These are phyloP conservation scores for Saguinus imperator DNA, from an alignment of 2,113 vertebrate genomes.

Conservation along the genomic window DNA sequence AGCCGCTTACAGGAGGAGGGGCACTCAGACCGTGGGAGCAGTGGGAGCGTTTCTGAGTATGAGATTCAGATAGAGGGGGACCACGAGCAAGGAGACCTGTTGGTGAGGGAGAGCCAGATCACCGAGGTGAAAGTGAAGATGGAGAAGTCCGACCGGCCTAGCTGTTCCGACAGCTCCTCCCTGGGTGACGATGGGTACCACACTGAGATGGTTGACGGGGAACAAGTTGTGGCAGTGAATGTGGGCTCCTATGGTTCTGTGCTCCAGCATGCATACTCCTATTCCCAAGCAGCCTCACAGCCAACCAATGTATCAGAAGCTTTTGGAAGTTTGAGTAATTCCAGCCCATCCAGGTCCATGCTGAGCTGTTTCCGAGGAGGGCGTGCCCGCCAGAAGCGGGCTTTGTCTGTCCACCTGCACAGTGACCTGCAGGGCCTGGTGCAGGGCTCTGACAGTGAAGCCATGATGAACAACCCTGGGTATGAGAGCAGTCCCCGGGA, in stretches of 20 bases:
- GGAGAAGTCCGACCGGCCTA: conserved; percentile 94
- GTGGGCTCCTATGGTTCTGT: conserved; percentile 96
- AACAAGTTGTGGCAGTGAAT: conserved; percentile 95
- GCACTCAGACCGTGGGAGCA: conserved; percentile 96
- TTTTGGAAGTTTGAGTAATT: conserved; percentile 92
- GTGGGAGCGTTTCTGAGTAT: conserved; percentile 94
- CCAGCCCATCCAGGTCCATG: conserved; percentile 95
- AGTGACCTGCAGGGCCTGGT: conserved; percentile 83
- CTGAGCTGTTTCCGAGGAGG: conserved; percentile 95
- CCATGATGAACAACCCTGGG: conserved; percentile 82
- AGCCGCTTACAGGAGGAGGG: conserved; percentile 92
- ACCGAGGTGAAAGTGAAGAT: conserved; percentile 96
- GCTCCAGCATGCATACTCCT: conserved; percentile 92
- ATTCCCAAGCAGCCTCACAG: conserved; percentile 87
- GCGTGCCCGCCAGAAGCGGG: conserved; percentile 91
- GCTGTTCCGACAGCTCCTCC: conserved; percentile 96
- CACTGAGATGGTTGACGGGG: conserved; percentile 97
- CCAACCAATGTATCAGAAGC: conserved; percentile 83
- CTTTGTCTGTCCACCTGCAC: conserved; percentile 81
- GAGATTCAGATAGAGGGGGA: conserved; percentile 95
- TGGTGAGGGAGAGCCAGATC: conserved; percentile 93
- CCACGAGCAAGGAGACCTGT: conserved; percentile 92
- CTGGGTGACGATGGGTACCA: conserved; percentile 97
- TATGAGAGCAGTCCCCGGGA: conserved; percentile 92
- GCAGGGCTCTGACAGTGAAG: conserved; percentile 83